Base-by-base conservation (phyloP, 1,140 invertebrate genomes). In the Drosophila cardini region DNA sequence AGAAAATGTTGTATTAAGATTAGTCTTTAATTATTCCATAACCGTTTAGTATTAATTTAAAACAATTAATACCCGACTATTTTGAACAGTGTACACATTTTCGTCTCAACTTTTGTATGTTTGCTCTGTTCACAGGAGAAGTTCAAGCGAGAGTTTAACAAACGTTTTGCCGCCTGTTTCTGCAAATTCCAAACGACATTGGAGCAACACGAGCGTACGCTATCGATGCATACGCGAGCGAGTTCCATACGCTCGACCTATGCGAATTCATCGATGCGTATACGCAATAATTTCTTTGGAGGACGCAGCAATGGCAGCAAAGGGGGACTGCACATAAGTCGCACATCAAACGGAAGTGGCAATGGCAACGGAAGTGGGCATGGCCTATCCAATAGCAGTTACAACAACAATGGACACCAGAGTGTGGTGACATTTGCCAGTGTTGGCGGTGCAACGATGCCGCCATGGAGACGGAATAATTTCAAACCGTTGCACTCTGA, bases 121-220 rank as follows among this genome's bases (percentile, higher is more conserved):
- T 26, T 38, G 16, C 26, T 15, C 10, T 48, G 9, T 18, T 69
- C 56, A 2, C 57, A 96, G 95, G 95, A 95, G 91, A 96, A 96
- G 91, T 95, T 96, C 78, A 95, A 95, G 84, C 93, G 95, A 18
- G 95, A 96, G 92, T 95, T 96, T 72, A 94, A 95, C 76, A 94
- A 94, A 67, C 93, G 95, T 10, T 95, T 95, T 76, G 93, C 94
- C 9, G 76, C 85, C 5, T 92, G 87, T 61, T 90, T 92, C 38
- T 92, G 91, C 58, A 85, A 89, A 52, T 83, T 89, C 46, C 71
- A 89, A 46, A 90, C 86, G 2, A 76, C 65, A n/a, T 50, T 90
- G 45, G 91, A 91, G 4, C 53, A 62, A 7, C 80, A 89, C 21
- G 91, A 92, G 11, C 74, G 91, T 6, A 92, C 90, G 2, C 65